Percentiles rank a stretch among this genome's conserved stretches.
These are phyloP conservation scores for Perca schrenkii DNA, from an alignment of 2,113 vertebrate species.

Conservation along the genomic window DNA sequence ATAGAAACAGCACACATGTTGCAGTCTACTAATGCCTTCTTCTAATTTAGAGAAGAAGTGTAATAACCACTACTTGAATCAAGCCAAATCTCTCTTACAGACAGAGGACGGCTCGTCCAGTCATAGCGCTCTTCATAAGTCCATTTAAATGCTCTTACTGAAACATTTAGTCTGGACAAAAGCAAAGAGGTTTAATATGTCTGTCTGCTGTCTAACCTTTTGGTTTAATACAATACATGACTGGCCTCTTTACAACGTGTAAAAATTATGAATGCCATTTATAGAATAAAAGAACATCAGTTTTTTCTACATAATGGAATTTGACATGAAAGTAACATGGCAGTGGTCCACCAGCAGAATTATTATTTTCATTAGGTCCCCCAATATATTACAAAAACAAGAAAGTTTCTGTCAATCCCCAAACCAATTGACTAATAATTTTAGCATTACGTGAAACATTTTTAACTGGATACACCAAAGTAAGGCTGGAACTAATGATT, in stretches of 20 bases:
- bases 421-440: background rate
- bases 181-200: slow-evolving; percentile 76
- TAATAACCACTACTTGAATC: slow-evolving; percentile 17
- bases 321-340: background rate
- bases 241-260: background rate
- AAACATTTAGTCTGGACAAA: slow-evolving; percentile 61
- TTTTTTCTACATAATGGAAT: background rate
- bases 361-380: background rate
- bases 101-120: slow-evolving; percentile 30
- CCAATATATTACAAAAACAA: background rate
- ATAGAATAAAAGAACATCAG: background rate
- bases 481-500: background rate
- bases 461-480: background rate
- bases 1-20: background rate
- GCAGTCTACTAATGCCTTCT: background rate
- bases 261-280: background rate
- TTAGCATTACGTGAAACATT: background rate
- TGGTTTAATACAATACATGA: slow-evolving; percentile 31
- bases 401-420: too few species aligned
- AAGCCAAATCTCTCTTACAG: slow-evolving; percentile 29
- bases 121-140: slow-evolving; percentile 51
- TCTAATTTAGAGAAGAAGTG: slow-evolving; percentile 10
- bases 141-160: slow-evolving; percentile 73
- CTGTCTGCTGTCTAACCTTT: slow-evolving; percentile 61
- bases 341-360: background rate